Percentiles rank a stretch among this genome's conserved stretches.
phyloP scores from a whole-genome alignment of 2,113 vertebrate genomes.

The Anguilla rostrata region DNA sequence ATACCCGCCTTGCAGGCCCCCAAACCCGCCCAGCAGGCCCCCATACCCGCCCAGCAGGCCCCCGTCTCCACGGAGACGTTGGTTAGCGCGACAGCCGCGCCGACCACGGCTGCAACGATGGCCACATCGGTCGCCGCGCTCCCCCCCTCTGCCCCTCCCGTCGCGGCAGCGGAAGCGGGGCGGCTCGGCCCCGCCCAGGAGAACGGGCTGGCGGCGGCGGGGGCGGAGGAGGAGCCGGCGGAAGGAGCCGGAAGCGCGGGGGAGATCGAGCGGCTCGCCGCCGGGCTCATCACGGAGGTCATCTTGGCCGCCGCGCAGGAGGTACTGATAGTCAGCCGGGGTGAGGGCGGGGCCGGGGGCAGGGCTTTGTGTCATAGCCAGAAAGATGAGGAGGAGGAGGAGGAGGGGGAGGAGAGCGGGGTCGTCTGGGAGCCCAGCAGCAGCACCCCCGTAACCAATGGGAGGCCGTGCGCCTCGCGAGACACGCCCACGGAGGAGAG shows the following conservation, averaged over 20 bases:
- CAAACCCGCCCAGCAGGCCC: not conserved
- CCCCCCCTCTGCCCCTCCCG: slow-evolving; percentile 41
- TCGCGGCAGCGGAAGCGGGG: not conserved
- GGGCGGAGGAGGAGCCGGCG: not conserved
- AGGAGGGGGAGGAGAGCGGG: not conserved
- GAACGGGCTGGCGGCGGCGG: slow-evolving; percentile 25
- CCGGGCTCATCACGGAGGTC: slow-evolving; percentile 84
- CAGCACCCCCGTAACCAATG: slow-evolving; percentile 30
- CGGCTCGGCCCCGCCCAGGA: slow-evolving; percentile 18
- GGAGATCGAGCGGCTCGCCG: slow-evolving; percentile 80
- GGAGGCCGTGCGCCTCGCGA: slow-evolving; percentile 37
- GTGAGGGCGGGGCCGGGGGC: not conserved
- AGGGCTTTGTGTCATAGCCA: not conserved
- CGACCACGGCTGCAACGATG: slow-evolving; percentile 28
- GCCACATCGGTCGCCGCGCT: slow-evolving; percentile 47
- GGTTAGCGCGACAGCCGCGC: slow-evolving; percentile 57
- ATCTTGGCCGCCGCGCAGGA: slow-evolving; percentile 85
- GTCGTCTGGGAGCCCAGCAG: fast-evolving
- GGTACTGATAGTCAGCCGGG: slow-evolving; percentile 63
- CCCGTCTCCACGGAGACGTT: not conserved
- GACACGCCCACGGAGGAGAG: slow-evolving; percentile 28
- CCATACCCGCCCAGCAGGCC: not conserved
- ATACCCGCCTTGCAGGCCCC: not conserved
- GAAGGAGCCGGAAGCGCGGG: slow-evolving; percentile 35
- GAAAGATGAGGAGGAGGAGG: slow-evolving; percentile 26